Evolutionary conservation across 2,113 vertebrate species (phyloP).

Genomic region (Gobiocypris rarus): DNA sequence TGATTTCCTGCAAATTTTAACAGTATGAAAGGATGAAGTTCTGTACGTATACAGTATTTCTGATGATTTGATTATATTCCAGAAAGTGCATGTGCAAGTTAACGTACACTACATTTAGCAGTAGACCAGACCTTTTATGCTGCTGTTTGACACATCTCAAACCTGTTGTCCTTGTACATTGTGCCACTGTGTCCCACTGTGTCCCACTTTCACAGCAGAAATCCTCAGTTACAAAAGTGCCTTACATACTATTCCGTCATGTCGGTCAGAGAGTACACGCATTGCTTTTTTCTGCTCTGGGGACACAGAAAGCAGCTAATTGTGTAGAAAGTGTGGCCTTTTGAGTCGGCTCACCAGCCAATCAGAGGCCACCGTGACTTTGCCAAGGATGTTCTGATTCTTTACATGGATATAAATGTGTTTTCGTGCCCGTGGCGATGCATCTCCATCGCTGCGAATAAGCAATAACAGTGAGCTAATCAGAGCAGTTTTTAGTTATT

Average conservation of each 20-base stretch:
- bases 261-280: conserved; percentile 17
- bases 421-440: background rate
- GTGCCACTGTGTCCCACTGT: conserved; percentile 18
- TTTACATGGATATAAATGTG: conserved; percentile 26
- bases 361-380: conserved; percentile 20
- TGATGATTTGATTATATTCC: background rate
- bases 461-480: conserved; percentile 20
- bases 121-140: background rate
- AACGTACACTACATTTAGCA: background rate
- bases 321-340: conserved; percentile 46
- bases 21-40: background rate
- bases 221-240: conserved; percentile 20
- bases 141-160: conserved; percentile 3
- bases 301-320: conserved; percentile 39
- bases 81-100: background rate
- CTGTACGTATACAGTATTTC: background rate
- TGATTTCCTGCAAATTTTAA: background rate
- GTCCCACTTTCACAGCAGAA: conserved; percentile 38
- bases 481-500: background rate
- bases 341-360: conserved; percentile 42
- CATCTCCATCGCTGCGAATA: conserved; percentile 26
- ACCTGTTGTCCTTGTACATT: conserved; percentile 12
- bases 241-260: conserved; percentile 40
- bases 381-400: conserved; percentile 21
- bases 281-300: conserved; percentile 22